Base-by-base conservation (phyloP, 1,140 invertebrate species). In the Halyomorpha halys region DNA sequence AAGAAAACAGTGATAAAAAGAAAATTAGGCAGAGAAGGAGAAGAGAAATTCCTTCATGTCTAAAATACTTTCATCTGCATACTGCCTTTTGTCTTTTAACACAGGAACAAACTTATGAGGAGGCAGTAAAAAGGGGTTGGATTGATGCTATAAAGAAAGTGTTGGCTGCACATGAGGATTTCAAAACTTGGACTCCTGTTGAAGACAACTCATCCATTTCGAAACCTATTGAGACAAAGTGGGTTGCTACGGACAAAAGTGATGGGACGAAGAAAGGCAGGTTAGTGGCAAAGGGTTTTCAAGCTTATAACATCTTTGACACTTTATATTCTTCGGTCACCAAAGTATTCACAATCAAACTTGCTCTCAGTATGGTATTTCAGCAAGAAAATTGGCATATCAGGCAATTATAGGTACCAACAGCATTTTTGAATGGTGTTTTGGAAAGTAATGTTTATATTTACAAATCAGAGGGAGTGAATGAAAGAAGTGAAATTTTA, bases 381-480 rank as follows among this genome's bases (percentile, higher is more conserved):
- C 44, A 44, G 18, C 21, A 54, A 54, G 51, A 54, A 9, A 54
- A n/a, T 18, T n/a, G n/a, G n/a, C n/a, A 54, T 54, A 23, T 54
- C 44, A 44, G 44, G 44, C 44, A 44, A 44, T 44, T 44, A 44
- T 8, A 44, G 8, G 44, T 44, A 44, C 44, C 16, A 44, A 44
- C 44, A 44, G 44, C 44, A 44, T 11, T 44, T 44, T 44, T 44
- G 44, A 44, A 44, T 44, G 44, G 44, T 44, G 44, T 44, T 44
- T 44, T 44, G 44, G 44, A 44, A 44, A 44, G 44, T 44, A 16
- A 44, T 16, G 16, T 44, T 44, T 44, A 44, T 44, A 44, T 44
- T 44, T 44, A 44, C 44, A 44, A 44, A 44, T 16, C 44, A 44
- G 44, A 44, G 44, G 44, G 44, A 44, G 44, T 44, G 44, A 44